Percentiles rank a stretch among this genome's conserved stretches.
These are phyloP conservation scores for Dasyprocta punctata DNA, from an alignment of 2,113 vertebrate species.

Conservation along the genomic window DNA sequence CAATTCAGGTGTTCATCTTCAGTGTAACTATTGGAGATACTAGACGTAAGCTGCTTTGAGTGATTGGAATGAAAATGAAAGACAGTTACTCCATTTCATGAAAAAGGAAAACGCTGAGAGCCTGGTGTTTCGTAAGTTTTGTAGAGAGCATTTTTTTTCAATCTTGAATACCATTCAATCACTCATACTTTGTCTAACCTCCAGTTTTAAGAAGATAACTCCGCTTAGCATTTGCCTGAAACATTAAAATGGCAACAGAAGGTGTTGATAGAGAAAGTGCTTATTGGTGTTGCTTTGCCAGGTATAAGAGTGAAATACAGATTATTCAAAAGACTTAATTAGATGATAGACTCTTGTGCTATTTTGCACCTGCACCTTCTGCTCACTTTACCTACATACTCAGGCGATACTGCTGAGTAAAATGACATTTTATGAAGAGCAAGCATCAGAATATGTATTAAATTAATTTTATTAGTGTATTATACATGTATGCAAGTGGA, in stretches of 20 bases:
- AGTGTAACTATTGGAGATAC: not conserved
- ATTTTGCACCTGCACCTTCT: constrained; percentile 46
- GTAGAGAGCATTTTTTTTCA: constrained; percentile 35
- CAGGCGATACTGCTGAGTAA: constrained; percentile 42
- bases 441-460: constrained; percentile 60
- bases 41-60: not conserved
- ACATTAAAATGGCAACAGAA: not conserved
- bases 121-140: not conserved
- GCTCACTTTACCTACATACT: constrained; percentile 34
- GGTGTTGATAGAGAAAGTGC: not conserved
- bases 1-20: constrained; percentile 5
- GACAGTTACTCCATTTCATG: not conserved
- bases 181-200: not conserved
- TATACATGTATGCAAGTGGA: not conserved
- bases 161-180: constrained; percentile 22
- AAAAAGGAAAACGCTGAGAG: constrained; percentile 12
- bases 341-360: not conserved
- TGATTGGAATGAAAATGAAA: constrained; percentile 9
- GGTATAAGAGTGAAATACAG: constrained; percentile 46
- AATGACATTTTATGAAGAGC: constrained; percentile 54
- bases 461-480: constrained; percentile 58
- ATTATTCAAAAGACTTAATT: constrained; percentile 65
- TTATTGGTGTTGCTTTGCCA: not conserved
- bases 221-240: constrained; percentile 37
- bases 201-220: not conserved